Conservation (phyloP, 2,888 invertebrate genomes). For the Hirtodrosophila histrioides region DNA sequence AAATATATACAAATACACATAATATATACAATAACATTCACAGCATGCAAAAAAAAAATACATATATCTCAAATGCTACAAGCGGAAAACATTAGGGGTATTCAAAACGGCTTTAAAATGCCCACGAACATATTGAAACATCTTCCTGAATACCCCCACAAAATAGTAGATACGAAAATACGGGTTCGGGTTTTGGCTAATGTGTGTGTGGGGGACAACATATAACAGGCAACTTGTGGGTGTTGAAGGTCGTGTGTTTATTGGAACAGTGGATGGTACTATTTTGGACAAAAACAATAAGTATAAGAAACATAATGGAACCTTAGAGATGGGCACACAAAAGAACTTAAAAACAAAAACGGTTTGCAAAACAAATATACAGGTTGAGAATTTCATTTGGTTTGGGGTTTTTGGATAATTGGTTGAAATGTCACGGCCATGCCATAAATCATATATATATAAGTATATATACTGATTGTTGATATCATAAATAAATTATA, state of each 20-base stretch:
- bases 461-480: conserved; percentile 20
- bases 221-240: conserved; percentile 33
- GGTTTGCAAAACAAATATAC: conserved; percentile 49
- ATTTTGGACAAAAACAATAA: conserved; percentile 48
- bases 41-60: conserved; percentile 32
- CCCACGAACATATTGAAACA: background rate
- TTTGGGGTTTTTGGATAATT: conserved; percentile 49
- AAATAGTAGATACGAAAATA: conserved; percentile 8
- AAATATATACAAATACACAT: conserved; percentile 2
- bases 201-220: conserved; percentile 17
- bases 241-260: background rate
- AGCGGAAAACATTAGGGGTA: conserved; percentile 23
- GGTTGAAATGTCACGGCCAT: conserved; percentile 61
- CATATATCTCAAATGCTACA: conserved; percentile 11
- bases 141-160: conserved; percentile 15
- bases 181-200: conserved; percentile 1
- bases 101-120: conserved; percentile 5
- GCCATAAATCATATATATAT: conserved; percentile 63
- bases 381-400: conserved; percentile 44
- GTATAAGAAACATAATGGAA: conserved; percentile 36
- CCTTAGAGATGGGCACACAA: conserved; percentile 23
- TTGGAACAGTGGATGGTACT: conserved; percentile 15
- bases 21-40: conserved; percentile 15
- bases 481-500: conserved; percentile 53
- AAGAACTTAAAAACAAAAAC: conserved; percentile 33